Base-by-base conservation (phyloP, 2,797 vertebrate genomes). In the Huso huso region DNA sequence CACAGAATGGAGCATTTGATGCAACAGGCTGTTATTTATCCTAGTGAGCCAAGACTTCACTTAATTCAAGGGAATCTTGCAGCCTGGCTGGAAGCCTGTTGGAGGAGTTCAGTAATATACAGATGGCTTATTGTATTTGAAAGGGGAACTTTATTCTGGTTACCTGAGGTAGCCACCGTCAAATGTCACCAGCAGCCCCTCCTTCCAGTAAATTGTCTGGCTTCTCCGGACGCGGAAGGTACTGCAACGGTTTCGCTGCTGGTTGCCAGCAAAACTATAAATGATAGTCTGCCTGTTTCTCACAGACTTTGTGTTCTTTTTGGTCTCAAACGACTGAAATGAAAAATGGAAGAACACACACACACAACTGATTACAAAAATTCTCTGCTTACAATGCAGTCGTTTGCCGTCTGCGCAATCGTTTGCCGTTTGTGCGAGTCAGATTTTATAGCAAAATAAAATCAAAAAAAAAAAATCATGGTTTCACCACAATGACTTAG, bases 141-240 rank as follows among this genome's bases (percentile, higher is more conserved):
- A 37, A 3, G 23, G 2, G 23, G 23, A 37, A 37, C 23, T 37
- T 37, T 37, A 37, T 37, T 37, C 23, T 37, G 73, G 83, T 85
- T 76, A 99, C 97, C 97, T 99, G 74, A 99, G 88, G 84, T 94
- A 96, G 66, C 97, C 97, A n/a, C 96, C 95, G 10, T 95, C 93
- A 64, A 96, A 98, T 1, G 93, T 95, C 80, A 97, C 94, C 77
- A 96, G 89, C 71, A 99, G 89, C 52, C 97, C 97, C 76, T 99
- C 97, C 79, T 95, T 97, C 97, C 97, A 99, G 82, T 99, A 99
- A 83, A 98, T 89, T 71, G 96, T 99, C 80, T 98, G 94, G 73
- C 90, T 97, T 75, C 96, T 92, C 52, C 92, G 91, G 64, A 99
- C 96, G 65, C 96, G 87, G 83, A 99, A 99, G 0, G 97, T 99